Evolutionary conservation across 1,140 invertebrate species (phyloP), one percentile per base, ranked within the genome.

Genomic region (Chionoecetes opilio): DNA sequence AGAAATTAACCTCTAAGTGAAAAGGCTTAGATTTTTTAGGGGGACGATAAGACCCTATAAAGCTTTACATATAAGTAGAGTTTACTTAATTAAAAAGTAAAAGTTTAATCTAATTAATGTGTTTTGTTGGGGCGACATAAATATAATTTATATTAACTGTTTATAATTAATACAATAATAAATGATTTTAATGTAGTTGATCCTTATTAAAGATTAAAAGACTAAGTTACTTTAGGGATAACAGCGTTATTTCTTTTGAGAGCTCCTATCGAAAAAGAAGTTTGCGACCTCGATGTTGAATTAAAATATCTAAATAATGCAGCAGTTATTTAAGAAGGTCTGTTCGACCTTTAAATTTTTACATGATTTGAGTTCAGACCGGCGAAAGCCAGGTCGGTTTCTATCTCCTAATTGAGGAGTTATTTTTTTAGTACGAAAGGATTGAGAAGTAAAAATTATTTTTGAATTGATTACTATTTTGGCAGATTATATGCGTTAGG

Each of bases 231-330:
- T 97, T 97, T 97, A 98, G 98, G 97, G 98, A 98, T 98, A 98
- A 98, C 98, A 98, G 98, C 97, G 97, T 98, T 97, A 98, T 98
- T 97, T 97, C 97, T 97, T 97, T 97, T 97, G 96, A 98, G 97
- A n/a, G n/a, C 97, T 97, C 97, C 96, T 97, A 98, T 98, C 97
- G 96, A 97, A 97, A 97, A 97, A 97, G 97, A 97, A 97, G 97
- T 97, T 98, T 98, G 97, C 97, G 97, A 98, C 98, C 98, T 98
- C 98, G 98, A 98, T 98, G 98, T 98, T 98, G 98, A 98, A 98
- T 98, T 98, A 98, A 98, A 97, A n/a, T n/a, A n/a, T n/a, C n/a
- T n/a, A n/a, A n/a, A n/a, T n/a, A n/a, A n/a, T n/a, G n/a, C n/a
- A n/a, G n/a, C n/a, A n/a, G n/a, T n/a, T n/a, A n/a, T n/a, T n/a